Conservation (phyloP, 2,797 vertebrate genomes). For the Hyperoplus immaculatus region DNA sequence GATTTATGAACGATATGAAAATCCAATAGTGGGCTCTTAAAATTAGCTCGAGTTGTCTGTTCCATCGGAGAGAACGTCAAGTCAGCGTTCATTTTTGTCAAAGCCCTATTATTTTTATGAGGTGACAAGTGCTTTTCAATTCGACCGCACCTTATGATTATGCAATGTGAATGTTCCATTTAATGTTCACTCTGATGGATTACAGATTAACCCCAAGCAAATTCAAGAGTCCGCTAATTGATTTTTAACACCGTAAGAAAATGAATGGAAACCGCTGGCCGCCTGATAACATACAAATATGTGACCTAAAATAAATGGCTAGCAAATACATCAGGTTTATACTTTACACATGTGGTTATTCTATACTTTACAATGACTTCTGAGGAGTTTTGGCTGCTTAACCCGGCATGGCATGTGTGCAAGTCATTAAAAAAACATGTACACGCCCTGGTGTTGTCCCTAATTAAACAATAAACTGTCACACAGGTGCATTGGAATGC, state of each 20-base stretch:
- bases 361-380: not conserved
- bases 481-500: too few species aligned
- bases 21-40: not conserved
- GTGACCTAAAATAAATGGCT: not conserved
- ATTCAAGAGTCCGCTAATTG: not conserved
- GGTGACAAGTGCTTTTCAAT: not conserved
- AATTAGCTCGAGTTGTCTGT: not conserved
- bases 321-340: not conserved
- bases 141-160: not conserved
- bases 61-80: not conserved
- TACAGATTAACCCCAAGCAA: not conserved
- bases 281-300: not conserved
- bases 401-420: not conserved
- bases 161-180: not conserved
- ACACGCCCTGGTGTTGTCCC: too few species aligned
- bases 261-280: too few species aligned
- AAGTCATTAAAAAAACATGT: not conserved
- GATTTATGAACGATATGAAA: not conserved
- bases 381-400: not conserved
- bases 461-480: not conserved
- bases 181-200: conserved; percentile 1
- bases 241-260: not conserved
- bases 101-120: not conserved
- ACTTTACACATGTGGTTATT: not conserved
- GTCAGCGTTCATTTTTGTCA: not conserved